These are phyloP conservation scores for Serranus cabrilla DNA, from an alignment of 2,797 vertebrate species.

Conservation along the genomic window DNA sequence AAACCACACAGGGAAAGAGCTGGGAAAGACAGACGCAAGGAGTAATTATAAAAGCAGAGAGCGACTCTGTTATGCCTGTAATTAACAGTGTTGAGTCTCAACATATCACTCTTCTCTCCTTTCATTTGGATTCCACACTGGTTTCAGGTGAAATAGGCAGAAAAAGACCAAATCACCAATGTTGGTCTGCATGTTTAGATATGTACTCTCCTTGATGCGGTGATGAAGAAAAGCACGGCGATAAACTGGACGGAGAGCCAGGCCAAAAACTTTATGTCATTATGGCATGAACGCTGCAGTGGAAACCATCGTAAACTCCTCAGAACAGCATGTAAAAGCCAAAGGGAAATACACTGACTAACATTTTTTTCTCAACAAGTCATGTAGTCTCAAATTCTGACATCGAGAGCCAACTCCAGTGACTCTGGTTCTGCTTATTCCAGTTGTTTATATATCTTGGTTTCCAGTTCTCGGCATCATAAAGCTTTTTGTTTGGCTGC, in stretches of 20 bases:
- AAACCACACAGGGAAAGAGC: conserved; percentile 56
- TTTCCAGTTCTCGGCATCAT: not conserved
- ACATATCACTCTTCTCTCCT: conserved; percentile 48
- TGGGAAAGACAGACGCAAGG: conserved; percentile 48
- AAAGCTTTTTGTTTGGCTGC: not conserved
- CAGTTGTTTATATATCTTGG: conserved; percentile 2
- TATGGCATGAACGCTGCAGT: conserved; percentile 20
- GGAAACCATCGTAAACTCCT: conserved; percentile 44
- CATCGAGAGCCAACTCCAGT: not conserved
- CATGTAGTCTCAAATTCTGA: conserved; percentile 17
- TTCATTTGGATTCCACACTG: conserved; percentile 35
- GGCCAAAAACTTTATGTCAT: conserved; percentile 35
- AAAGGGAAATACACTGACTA: conserved; percentile 29
- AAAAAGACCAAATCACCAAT: not conserved
- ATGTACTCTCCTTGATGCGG: not conserved
- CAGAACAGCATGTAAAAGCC: conserved; percentile 44
- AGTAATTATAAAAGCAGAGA: conserved; percentile 71
- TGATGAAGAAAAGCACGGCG: not conserved
- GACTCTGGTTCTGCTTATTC: not conserved
- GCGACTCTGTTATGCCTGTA: conserved; percentile 60
- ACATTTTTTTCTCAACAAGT: not conserved
- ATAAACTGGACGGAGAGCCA: conserved; percentile 14
- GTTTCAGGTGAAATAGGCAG: conserved; percentile 44
- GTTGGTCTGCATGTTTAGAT: not conserved
- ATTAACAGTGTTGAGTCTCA: conserved; percentile 63